Conservation (phyloP, 2,113 vertebrate species). For the Alces alces region DNA sequence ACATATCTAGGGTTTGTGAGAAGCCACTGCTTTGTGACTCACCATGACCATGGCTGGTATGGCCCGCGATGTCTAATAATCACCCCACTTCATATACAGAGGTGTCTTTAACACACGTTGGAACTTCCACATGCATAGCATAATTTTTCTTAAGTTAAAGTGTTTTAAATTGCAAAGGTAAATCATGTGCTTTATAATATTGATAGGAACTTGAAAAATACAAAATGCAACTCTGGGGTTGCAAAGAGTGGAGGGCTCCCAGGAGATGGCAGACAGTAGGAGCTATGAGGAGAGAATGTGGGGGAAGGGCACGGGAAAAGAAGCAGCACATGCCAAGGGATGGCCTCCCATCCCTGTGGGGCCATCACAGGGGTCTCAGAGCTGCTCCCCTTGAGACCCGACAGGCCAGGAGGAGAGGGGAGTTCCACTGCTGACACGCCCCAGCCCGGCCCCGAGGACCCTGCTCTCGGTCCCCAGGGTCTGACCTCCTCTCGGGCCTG, state of each 20-base stretch:
- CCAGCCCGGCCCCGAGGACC: background rate
- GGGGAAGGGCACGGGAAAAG: background rate
- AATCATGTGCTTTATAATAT: background rate
- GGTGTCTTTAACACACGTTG: fast-evolving
- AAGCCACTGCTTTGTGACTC: background rate
- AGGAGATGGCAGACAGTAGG: background rate
- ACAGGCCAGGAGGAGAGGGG: background rate
- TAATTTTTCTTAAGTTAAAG: background rate
- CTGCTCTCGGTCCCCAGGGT: fast-evolving
- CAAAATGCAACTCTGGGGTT: background rate
- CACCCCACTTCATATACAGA: fast-evolving
- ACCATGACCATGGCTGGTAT: background rate
- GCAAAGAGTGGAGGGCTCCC: background rate
- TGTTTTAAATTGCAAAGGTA: background rate
- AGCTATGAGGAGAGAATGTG: background rate
- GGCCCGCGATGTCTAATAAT: background rate
- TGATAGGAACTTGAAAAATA: background rate
- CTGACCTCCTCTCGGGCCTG: background rate
- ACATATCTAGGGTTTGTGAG: background rate
- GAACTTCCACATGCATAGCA: fast-evolving
- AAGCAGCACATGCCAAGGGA: background rate
- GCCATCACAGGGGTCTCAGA: background rate
- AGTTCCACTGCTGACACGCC: background rate
- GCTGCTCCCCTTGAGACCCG: background rate
- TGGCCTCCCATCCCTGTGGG: background rate